These are phyloP conservation scores for Eolophus roseicapilla DNA, from an alignment of 2,113 vertebrate genomes.

Conservation along the genomic window DNA sequence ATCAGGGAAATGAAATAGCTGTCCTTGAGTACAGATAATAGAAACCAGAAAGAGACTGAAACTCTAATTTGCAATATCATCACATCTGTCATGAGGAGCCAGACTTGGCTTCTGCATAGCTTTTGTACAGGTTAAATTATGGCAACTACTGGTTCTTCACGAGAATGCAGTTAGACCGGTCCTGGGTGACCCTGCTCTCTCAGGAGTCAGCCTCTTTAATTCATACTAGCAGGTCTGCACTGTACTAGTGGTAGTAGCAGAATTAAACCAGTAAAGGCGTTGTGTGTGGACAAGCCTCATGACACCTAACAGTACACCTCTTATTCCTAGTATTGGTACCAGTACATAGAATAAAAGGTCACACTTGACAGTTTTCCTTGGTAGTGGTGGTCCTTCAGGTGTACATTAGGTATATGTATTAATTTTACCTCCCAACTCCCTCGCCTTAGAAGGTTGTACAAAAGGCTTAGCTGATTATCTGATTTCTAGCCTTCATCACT, in stretches of 20 bases:
- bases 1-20: neutral
- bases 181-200: neutral
- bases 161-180: neutral
- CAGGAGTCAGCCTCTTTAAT: neutral
- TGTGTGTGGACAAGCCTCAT: accelerated
- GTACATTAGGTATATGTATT: neutral
- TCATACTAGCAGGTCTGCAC: neutral
- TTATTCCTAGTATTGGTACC: neutral
- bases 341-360: neutral
- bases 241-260: neutral
- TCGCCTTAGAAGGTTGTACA: neutral
- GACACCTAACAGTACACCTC: neutral
- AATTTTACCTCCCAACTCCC: neutral
- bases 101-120: neutral
- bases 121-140: neutral
- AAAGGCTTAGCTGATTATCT: neutral
- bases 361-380: neutral
- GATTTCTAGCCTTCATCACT: neutral
- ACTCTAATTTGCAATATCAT: neutral
- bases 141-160: neutral
- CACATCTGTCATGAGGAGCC: neutral
- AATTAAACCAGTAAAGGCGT: neutral
- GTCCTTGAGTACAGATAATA: neutral
- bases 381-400: neutral
- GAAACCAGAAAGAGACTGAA: neutral